phyloP scores from a whole-genome alignment of 23 tunicate species.

The Oikopleura dioica region DNA sequence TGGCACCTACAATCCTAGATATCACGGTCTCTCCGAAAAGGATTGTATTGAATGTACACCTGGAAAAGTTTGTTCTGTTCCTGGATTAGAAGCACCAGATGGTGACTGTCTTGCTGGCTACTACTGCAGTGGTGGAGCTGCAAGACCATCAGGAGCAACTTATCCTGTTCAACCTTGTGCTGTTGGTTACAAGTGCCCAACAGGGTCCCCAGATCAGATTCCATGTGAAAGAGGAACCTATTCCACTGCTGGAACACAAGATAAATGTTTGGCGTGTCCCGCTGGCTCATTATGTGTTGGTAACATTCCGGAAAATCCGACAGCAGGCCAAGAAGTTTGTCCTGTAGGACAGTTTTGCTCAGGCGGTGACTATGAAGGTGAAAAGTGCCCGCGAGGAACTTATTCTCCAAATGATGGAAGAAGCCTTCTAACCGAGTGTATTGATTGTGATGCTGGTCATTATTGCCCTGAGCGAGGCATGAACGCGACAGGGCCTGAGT shows the following conservation, averaged over 20 bases:
- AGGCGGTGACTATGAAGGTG: background rate
- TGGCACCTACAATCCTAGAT: conserved; percentile 35
- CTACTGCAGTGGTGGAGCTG: conserved; percentile 73
- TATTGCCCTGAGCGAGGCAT: background rate
- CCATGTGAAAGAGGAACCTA: background rate
- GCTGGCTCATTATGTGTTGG: background rate
- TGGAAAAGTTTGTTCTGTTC: conserved; percentile 25
- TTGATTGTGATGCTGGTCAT: background rate
- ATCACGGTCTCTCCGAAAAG: conserved; percentile 3
- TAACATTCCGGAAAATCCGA: background rate
- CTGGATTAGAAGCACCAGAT: conserved; percentile 23
- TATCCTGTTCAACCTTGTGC: conserved; percentile 19
- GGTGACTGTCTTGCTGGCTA: conserved; percentile 46
- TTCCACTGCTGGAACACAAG: background rate
- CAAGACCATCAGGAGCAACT: conserved; percentile 13
- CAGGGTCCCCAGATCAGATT: background rate
- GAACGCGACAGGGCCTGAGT: background rate
- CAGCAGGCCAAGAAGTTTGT: background rate
- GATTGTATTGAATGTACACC: conserved; percentile 48
- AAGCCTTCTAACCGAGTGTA: background rate
- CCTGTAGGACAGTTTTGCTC: background rate
- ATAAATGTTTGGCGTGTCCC: background rate
- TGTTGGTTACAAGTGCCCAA: conserved; percentile 34
- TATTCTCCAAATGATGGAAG: background rate
- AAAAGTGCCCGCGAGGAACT: background rate